Conservation (phyloP, 2,797 vertebrate species). For the Odontamblyopus lacepedii region DNA sequence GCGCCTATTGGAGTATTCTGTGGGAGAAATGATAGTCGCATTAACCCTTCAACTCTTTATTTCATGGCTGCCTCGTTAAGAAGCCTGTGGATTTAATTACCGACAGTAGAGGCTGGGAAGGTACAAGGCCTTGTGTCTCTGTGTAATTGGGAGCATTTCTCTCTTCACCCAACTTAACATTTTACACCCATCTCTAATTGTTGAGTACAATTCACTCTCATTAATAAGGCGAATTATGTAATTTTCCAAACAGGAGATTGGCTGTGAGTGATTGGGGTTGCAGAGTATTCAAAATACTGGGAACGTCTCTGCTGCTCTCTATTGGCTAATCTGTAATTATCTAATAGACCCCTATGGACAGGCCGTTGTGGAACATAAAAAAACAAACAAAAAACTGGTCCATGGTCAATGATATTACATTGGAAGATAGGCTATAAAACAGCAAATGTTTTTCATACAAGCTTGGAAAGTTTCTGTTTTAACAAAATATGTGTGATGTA, state of each 20-base stretch:
- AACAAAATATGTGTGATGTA: not conserved
- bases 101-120: slow-evolving; percentile 62
- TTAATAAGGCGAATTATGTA: slow-evolving; percentile 75
- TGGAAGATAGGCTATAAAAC: no score
- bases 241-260: slow-evolving; percentile 67
- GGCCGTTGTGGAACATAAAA: not conserved
- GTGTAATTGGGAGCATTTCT: slow-evolving; percentile 72
- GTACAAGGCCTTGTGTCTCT: slow-evolving; percentile 70
- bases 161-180: slow-evolving; percentile 74
- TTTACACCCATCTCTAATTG: slow-evolving; percentile 74
- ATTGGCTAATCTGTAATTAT: slow-evolving; percentile 54
- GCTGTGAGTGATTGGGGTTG: slow-evolving; percentile 37
- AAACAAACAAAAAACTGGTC: not conserved
- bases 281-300: slow-evolving; percentile 26
- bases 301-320: slow-evolving; percentile 24
- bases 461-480: not conserved
- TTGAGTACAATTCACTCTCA: slow-evolving; percentile 69
- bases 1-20: slow-evolving; percentile 62
- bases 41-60: slow-evolving; percentile 77
- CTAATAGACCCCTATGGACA: slow-evolving; percentile 20
- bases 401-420: no score
- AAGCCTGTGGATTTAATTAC: slow-evolving; percentile 75
- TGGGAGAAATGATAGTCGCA: slow-evolving; percentile 73
- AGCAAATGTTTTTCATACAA: not conserved
- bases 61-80: slow-evolving; percentile 74